Percentiles rank a stretch among this genome's conserved stretches.
Evolutionary conservation across 2,113 vertebrate genomes (phyloP).

Genomic region (Pogonocichla stellata): DNA sequence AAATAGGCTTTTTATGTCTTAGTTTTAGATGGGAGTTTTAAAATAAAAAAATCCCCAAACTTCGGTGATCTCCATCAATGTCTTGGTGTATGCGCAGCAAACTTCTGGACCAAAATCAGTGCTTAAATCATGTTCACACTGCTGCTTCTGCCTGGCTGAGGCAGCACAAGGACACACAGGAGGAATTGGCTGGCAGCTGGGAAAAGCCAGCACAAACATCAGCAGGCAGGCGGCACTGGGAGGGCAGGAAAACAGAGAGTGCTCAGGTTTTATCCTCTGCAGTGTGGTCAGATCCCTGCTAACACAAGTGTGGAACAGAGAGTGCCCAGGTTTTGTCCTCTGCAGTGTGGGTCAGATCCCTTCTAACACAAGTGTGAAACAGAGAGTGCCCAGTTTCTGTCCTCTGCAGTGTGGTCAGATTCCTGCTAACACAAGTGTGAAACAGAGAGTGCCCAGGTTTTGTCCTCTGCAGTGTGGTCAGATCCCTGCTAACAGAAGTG

Average conservation of each 20-base stretch:
- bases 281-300: not conserved
- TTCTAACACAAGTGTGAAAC: not conserved
- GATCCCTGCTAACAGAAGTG: not conserved
- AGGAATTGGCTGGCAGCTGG: not conserved
- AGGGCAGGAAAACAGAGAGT: not conserved
- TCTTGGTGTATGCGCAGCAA: not conserved
- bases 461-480: rapidly evolving
- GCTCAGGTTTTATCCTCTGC: rapidly evolving
- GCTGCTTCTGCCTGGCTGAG: not conserved
- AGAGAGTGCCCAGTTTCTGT: not conserved
- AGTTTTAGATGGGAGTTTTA: not conserved
- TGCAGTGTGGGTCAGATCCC: rapidly evolving
- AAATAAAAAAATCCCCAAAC: not conserved
- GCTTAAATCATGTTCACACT: not conserved
- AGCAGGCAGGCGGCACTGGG: not conserved
- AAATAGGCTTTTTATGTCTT: not conserved
- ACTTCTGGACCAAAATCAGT: not conserved
- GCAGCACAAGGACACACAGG: not conserved
- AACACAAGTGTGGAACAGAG: not conserved
- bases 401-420: rapidly evolving
- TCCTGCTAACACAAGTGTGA: not conserved
- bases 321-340: rapidly evolving
- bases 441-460: not conserved
- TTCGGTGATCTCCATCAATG: not conserved
- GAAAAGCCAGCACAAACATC: too few relatives aligned